Evolutionary conservation across 2,797 vertebrate species (phyloP).

Genomic region (Crypturellus tataupa): DNA sequence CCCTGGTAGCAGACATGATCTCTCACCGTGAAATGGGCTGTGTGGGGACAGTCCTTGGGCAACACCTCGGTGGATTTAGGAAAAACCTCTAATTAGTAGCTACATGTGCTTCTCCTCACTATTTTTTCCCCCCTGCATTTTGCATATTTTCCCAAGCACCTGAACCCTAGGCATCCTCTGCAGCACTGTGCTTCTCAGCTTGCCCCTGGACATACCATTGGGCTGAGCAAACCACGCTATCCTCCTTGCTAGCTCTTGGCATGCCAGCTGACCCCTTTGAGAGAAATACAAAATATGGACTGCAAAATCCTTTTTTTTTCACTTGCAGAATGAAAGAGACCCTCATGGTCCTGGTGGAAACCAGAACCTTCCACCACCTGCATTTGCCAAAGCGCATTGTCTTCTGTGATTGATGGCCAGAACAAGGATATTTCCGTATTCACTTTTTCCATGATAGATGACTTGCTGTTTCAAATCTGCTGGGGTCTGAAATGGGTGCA

Average conservation of each 20-base stretch:
- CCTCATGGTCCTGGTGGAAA: background rate
- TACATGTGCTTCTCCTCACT: background rate
- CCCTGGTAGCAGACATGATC: background rate
- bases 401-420: background rate
- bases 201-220: background rate
- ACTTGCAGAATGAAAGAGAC: background rate
- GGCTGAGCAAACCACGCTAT: background rate
- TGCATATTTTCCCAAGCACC: background rate
- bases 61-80: background rate
- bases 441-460: background rate
- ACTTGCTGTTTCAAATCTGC: background rate
- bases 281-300: background rate
- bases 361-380: background rate
- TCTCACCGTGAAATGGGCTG: background rate
- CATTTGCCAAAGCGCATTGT: background rate
- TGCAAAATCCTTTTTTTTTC: background rate
- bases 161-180: accelerated
- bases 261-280: background rate
- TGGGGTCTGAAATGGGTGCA: background rate
- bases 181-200: accelerated
- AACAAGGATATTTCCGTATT: background rate
- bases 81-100: background rate
- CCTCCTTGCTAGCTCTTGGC: background rate
- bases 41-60: background rate
- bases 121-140: background rate